Evolutionary conservation across 1,140 invertebrate genomes (phyloP), one percentile per base, ranked within the genome.

Genomic region (Belonocnema kinseyi): DNA sequence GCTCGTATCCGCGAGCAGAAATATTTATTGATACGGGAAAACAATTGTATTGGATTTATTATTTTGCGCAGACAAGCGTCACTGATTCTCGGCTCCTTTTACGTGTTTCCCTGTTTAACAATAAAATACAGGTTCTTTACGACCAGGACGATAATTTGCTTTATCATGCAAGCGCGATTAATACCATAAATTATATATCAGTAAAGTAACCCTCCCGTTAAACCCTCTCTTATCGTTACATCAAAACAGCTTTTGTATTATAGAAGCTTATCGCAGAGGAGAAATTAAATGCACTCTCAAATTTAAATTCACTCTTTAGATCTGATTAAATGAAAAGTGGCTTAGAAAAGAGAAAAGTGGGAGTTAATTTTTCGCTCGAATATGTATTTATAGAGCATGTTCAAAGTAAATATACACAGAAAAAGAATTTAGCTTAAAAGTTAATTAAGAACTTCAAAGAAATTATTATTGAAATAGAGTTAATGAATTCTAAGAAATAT

Each of bases 11-110:
- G 82, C 58, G 56, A 74, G 79, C 52, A 70, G 77, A 73, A 82
- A 80, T 86, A 83, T 86, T 86, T 86, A 86, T 83, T 79, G 85
- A 84, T 84, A 83, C 77, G 77, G 53, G 74, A 66, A 79, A 86
- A 84, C 85, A 85, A 85, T 86, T 76, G 85, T 72, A 51, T 21
- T 33, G 76, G 76, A 84, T 85, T 85, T 83, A 84, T 85, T 83
- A 84, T 83, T 79, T 83, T 81, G 58, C 72, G 40, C 76, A 74
- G 66, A 71, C 76, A 74, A 51, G 54, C 50, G 56, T 46, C 81
- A 74, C 52, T 77, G 77, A 50, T 56, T 73, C 50, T 17, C 51
- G 71, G 61, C 54, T 80, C 77, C 76, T 75, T 78, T 71, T 14
- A 12, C 1, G 19, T 5, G 16, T 54, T 16, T 10, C 17, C 16